A percentile compares a stretch with the other conserved stretches of the same genome.
Evolutionary conservation across 2,888 invertebrate genomes (phyloP).

Genomic region (Cremastinae sp.): DNA sequence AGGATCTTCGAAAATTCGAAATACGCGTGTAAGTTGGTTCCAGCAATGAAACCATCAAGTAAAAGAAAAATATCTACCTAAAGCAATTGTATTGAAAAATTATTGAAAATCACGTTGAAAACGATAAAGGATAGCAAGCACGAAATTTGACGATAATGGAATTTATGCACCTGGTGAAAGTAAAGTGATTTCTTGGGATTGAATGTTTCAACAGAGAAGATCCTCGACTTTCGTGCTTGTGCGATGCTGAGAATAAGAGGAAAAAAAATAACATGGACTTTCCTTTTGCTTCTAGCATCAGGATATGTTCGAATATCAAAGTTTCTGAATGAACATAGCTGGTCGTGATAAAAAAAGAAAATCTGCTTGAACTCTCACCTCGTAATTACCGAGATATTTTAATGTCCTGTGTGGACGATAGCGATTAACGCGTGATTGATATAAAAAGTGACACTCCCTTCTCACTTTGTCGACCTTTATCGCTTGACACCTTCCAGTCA

Average conservation of each 20-base stretch:
- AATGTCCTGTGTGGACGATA: slow-evolving; percentile 53
- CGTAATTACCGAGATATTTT: slow-evolving; percentile 45
- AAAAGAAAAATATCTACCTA: slow-evolving; percentile 53
- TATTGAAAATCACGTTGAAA: slow-evolving; percentile 55
- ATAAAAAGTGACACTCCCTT: slow-evolving; percentile 23
- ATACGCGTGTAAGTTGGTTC: slow-evolving; percentile 75
- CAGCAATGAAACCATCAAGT: slow-evolving; percentile 62
- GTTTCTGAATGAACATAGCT: slow-evolving; percentile 35
- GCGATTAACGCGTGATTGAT: slow-evolving; percentile 30
- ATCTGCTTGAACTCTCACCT: slow-evolving; percentile 50
- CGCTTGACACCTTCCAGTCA: slow-evolving; percentile 40
- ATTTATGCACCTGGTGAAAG: slow-evolving; percentile 40
- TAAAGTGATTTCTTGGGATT: slow-evolving; percentile 24
- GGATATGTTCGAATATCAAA: slow-evolving; percentile 34
- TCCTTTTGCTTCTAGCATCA: slow-evolving; percentile 30
- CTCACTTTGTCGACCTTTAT: slow-evolving; percentile 48
- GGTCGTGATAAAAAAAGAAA: slow-evolving; percentile 26
- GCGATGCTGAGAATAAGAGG: slow-evolving; percentile 7
- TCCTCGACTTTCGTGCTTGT: no score
- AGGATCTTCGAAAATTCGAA: slow-evolving; percentile 76
- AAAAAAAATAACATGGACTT: slow-evolving; percentile 2
- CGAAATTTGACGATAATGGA: slow-evolving; percentile 39
- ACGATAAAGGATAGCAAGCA: slow-evolving; percentile 43
- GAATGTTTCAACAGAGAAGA: slow-evolving; percentile 49
- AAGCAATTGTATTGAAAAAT: slow-evolving; percentile 55